Evolutionary conservation across 2,888 invertebrate genomes (phyloP), one percentile per base, ranked within the genome.

Genomic region (Druceiella hillmani): DNA sequence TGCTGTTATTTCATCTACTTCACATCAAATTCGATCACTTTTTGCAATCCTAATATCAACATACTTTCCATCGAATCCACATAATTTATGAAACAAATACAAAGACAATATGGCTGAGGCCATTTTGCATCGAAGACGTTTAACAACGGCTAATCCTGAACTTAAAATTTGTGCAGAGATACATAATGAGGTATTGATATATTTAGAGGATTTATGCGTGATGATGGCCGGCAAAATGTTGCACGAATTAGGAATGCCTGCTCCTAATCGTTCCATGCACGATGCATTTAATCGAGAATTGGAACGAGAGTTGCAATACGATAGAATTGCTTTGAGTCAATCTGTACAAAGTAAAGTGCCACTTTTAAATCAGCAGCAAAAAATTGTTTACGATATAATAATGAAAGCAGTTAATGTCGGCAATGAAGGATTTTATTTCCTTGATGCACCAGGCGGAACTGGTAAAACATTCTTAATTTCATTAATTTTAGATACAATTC

Each of bases 401-500:
- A 45, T 48, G 37, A 9, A 28, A 7, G 30, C 31, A 22, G 36
- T 44, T 41, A 52, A 53, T 14, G 55, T 25, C 17, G 30, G 20
- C 28, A 32, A 43, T 37, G 45, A 46, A 13, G 40, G 45, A n/a
- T n/a, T n/a, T n/a, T n/a, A n/a, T n/a, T n/a, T n/a, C n/a, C n/a
- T n/a, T n/a, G n/a, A n/a, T n/a, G n/a, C n/a, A n/a, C n/a, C n/a
- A n/a, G n/a, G n/a, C n/a, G n/a, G n/a, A n/a, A n/a, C n/a, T n/a
- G n/a, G n/a, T n/a, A n/a, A n/a, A n/a, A n/a, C 57, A n/a, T 65
- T 55, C 41, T 30, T 64, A 2, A 53, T 61, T 25, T 52, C 49
- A 10, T 38, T 57, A 15, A 38, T 64, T 12, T 40, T 59, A 7
- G 54, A 55, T 15, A 41, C 48, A 40, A 45, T 61, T 29, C 46